Base-by-base conservation (phyloP, 2,888 invertebrate genomes). In the Coleophora flavipennella region DNA sequence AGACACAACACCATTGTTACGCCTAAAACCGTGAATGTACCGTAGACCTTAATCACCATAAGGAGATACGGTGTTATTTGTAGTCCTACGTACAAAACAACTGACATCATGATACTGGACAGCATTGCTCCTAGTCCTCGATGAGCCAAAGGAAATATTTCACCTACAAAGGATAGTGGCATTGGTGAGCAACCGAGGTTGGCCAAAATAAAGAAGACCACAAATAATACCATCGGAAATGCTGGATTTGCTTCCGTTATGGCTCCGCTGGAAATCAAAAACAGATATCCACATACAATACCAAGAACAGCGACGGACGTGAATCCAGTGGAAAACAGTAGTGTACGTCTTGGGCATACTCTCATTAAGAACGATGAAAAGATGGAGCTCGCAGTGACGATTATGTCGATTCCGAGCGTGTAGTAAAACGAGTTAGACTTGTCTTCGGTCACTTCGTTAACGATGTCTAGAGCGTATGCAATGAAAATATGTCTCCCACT, bases 401-500 rank as follows among this genome's bases (percentile, higher is more conserved):
- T 44, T 1, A 59, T 32, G 37, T 68, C 67, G 26, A 64, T 44
- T 13, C 40, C 46, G n/a, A 66, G 38, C 1, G 57, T 59, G 33
- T 55, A 60, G 20, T 58, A 57, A 31, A 59, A 55, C 0, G 57
- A 46, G 4, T 46, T 43, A 1, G 44, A 6, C 1, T 43, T 41
- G 11, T 46, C 48, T 10, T 44, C 46, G 1, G 56, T 51, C 4
- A 67, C 43, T 36, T 54, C 52, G 0, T 47, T 44, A 31, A 67
- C 57, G 8, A 67, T 62, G 26, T 65, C 51, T 0, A 50, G 42
- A 12, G 64, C 64, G 25, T 65, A 67, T 0, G 62, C 52, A 0
- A 64, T 57, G n/a, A 62, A 57, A 6, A 57, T 41, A 29, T 67
- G 62, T 14, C 62, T 48, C 0, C 63, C 63, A 13, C 55, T 49